Percentiles rank a stretch among this genome's conserved stretches.
phyloP scores from a whole-genome alignment of 37 sponge, comb jelly and placozoan species.

The Theonella swinhoei region DNA sequence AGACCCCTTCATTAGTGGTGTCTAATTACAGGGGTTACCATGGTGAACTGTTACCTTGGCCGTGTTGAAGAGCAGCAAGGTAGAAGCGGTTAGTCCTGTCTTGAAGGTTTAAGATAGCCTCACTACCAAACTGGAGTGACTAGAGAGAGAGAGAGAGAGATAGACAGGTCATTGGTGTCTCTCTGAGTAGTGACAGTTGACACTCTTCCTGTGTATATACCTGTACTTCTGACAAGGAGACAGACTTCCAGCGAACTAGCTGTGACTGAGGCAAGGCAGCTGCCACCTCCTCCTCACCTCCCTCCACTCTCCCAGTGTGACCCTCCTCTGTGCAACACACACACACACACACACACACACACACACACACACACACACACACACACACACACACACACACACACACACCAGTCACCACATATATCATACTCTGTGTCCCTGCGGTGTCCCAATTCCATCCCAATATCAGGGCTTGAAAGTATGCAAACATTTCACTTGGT shows the following conservation, averaged over 20 bases:
- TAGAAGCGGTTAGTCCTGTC: conserved; percentile 65
- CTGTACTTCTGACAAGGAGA: conserved; percentile 45
- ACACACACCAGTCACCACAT: too few species aligned
- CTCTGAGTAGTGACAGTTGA: not conserved
- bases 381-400: conserved; percentile 7
- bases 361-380: conserved; percentile 7
- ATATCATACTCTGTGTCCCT: too few species aligned
- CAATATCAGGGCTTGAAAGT: too few species aligned
- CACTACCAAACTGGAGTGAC: conserved; percentile 37
- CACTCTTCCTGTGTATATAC: not conserved
- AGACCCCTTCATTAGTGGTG: too few species aligned
- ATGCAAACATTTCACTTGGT: too few species aligned
- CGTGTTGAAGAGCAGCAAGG: conserved; percentile 54
- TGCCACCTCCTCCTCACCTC: conserved; percentile 7
- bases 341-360: too few species aligned
- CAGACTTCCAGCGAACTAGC: conserved; percentile 38
- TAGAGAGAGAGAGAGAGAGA: not conserved
- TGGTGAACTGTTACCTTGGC: conserved; percentile 44
- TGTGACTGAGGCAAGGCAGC: not conserved
- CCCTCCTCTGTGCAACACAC: too few species aligned
- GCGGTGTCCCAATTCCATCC: too few species aligned
- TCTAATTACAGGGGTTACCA: too few species aligned
- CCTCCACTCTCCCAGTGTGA: too few species aligned
- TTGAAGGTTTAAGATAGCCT: conserved; percentile 55
- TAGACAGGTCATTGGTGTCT: not conserved